Conservation (phyloP, 1,140 invertebrate genomes). For the Drosophila pruinosa region DNA sequence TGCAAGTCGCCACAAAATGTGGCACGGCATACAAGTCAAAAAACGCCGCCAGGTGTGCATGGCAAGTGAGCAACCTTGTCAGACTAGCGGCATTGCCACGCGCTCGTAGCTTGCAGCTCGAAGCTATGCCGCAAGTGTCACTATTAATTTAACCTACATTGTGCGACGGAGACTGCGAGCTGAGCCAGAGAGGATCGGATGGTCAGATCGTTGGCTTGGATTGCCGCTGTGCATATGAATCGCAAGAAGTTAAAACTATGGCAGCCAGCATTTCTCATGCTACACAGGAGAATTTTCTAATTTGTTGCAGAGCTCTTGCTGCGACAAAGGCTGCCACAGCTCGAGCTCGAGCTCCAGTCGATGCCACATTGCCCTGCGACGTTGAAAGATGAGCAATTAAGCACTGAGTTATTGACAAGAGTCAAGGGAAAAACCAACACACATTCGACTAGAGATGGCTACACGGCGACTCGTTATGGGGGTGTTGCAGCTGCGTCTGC, state of each 20-base stretch:
- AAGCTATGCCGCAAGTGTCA: constrained; percentile 56
- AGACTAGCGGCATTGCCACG: constrained; percentile 35
- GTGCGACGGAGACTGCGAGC: constrained; percentile 22
- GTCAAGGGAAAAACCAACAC: constrained; percentile 28
- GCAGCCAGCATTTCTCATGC: constrained; percentile 56
- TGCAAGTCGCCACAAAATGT: constrained; percentile 41
- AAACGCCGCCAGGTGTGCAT: constrained; percentile 56
- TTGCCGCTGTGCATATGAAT: constrained; percentile 27
- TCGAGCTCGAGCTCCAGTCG: too few relatives aligned
- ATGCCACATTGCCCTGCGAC: constrained; percentile 41
- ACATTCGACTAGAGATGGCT: not conserved
- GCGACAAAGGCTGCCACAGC: constrained; percentile 36
- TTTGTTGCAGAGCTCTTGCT: constrained; percentile 28
- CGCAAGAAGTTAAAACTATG: constrained; percentile 52
- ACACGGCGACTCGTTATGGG: not conserved
- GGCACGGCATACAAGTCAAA: constrained; percentile 16
- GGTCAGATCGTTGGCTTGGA: not conserved
- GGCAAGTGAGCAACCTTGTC: not conserved
- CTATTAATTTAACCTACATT: constrained; percentile 78
- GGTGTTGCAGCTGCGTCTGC: constrained; percentile 45
- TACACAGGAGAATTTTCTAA: constrained; percentile 51
- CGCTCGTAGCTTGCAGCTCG: constrained; percentile 26
- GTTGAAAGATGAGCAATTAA: constrained; percentile 80
- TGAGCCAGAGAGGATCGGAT: not conserved
- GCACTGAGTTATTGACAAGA: constrained; percentile 74